Percentiles rank a stretch among this genome's conserved stretches.
phyloP scores from a whole-genome alignment of 2,888 invertebrate species.

The Dasypolia templi region DNA sequence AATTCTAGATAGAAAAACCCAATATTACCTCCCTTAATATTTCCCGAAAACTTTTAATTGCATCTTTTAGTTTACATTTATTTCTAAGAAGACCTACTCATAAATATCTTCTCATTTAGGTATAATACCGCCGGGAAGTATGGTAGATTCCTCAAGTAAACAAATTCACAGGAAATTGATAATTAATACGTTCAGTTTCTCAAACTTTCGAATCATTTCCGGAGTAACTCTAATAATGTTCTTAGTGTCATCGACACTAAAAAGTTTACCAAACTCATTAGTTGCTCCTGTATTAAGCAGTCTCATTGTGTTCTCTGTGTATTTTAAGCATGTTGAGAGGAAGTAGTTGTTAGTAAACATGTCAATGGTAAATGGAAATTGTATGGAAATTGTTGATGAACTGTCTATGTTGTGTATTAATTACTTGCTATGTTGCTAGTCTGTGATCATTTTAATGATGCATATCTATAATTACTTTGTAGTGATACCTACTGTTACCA shows the following conservation, averaged over 20 bases:
- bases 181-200: constrained; percentile 48
- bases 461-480: not conserved
- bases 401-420: constrained; percentile 41
- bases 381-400: constrained; percentile 68
- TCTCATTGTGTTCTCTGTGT: constrained; percentile 68
- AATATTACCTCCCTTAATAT: not conserved
- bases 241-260: constrained; percentile 56
- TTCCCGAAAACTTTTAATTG: not conserved
- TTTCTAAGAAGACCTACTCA: not conserved
- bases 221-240: constrained; percentile 48
- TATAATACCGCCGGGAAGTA: not conserved
- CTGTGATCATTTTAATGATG: not conserved
- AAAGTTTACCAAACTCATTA: constrained; percentile 65
- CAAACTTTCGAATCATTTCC: constrained; percentile 62
- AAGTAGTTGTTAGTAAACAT: constrained; percentile 76
- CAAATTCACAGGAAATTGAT: constrained; percentile 52
- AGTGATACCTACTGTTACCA: too few species aligned
- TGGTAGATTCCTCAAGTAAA: constrained; percentile 2
- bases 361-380: constrained; percentile 80
- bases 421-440: constrained; percentile 26
- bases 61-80: not conserved
- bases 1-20: too few species aligned
- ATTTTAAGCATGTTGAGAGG: constrained; percentile 71
- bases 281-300: constrained; percentile 69
- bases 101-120: not conserved